Evolutionary conservation across 2,888 invertebrate genomes (phyloP).

Genomic region (Caenorhabditis japonica): DNA sequence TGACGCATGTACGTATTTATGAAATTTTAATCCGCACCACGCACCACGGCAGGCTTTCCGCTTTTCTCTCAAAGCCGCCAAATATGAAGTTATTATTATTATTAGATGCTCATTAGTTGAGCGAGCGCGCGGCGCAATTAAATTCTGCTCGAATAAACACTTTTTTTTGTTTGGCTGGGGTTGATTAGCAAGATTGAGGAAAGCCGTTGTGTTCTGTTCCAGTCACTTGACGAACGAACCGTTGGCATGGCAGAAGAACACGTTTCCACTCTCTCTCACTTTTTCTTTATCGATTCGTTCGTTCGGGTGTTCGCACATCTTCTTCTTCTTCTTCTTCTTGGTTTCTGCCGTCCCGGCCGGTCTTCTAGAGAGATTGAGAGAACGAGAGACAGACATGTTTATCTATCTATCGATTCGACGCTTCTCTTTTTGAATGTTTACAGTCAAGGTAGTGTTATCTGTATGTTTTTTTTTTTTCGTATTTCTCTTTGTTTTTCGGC

Average conservation of each 20-base stretch:
- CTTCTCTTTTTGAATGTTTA: background rate
- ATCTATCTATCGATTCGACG: background rate
- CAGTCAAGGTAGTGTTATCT: too few relatives aligned
- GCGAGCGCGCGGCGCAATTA: conserved; percentile 14
- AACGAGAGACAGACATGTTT: background rate
- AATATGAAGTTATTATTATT: background rate
- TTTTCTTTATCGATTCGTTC: background rate
- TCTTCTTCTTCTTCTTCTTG: background rate
- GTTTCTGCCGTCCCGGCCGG: conserved; percentile 1
- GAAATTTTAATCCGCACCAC: conserved; percentile 27
- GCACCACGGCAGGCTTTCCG: background rate
- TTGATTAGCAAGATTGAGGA: background rate
- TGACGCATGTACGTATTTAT: conserved; percentile 11
- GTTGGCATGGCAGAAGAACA: conserved; percentile 9
- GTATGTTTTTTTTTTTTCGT: too few relatives aligned
- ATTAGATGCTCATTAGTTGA: conserved; percentile 31
- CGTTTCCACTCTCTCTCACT: conserved; percentile 13
- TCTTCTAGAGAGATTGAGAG: background rate
- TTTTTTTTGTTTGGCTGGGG: too few relatives aligned
- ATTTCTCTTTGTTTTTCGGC: too few relatives aligned
- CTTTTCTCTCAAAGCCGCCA: background rate
- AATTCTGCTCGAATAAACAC: conserved; percentile 1
- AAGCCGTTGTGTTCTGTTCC: conserved; percentile 17
- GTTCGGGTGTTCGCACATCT: background rate
- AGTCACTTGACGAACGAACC: conserved; percentile 15